Base-by-base conservation (phyloP, 2,113 vertebrate species). In the Notiomystis cincta region DNA sequence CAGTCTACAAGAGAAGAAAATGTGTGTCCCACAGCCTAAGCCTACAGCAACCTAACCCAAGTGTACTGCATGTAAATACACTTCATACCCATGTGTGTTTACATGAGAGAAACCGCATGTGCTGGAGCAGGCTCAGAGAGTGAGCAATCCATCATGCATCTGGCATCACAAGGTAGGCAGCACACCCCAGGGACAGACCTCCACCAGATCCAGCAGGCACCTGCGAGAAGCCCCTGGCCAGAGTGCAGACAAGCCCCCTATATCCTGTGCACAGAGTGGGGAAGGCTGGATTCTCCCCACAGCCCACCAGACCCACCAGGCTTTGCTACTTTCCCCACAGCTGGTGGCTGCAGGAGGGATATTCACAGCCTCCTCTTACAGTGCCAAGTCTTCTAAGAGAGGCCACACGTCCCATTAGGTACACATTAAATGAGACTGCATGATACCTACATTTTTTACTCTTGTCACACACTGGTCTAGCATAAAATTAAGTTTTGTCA, bases 21-120 rank as follows among this genome's bases (percentile, higher is more conserved):
- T 0, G 0, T 23, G 19, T 5, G 4, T 17, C 56, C 5, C 37
- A 56, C 12, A 67, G 6, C 6, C 11, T 53, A 11, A 84, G 31
- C 25, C 28, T 70, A 18, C 0, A 1, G 20, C 1, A 8, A 54
- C 1, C 1, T 37, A 73, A 80, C 21, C 15, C 0, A 0, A 66
- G 25, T 1, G 2, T 16, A 50, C 27, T 35, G 56, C 30, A 42
- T 33, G 27, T 54, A 86, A 76, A 56, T 6, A 22, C 16, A 35
- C 15, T 35, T 50, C 0, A 1, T 30, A 50, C 23, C 10, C 9
- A 4, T 10, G 6, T 13, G 13, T 1, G 0, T 23, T 25, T 12
- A 10, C 7, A 11, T 0, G 1, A 38, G 45, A 19, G 28, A 44
- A 72, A 31, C 7, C 15, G 4, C n/a, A n/a, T 2, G 25, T 25